Percentiles rank a stretch among this genome's conserved stretches.
Conservation (phyloP, 2,888 invertebrate genomes). For the Lochmaea capreae region DNA sequence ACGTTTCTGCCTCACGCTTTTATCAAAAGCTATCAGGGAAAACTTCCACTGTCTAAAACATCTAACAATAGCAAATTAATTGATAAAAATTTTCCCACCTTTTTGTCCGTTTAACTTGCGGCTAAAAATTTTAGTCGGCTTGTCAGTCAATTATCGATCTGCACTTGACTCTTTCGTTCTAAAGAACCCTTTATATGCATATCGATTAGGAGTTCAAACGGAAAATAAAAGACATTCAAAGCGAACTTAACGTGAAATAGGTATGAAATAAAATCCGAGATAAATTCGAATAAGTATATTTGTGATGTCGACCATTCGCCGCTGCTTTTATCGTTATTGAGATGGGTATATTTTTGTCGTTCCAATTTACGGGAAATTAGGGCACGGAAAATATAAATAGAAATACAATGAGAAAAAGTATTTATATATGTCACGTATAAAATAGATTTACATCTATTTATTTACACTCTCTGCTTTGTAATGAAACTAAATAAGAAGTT, state of each 20-base stretch:
- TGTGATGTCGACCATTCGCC: not conserved
- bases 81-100: not conserved
- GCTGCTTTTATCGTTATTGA: not conserved
- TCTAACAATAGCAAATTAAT: not conserved
- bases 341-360: not conserved
- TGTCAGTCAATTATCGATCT: not conserved
- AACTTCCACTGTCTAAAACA: not conserved
- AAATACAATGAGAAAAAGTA: too few relatives aligned
- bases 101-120: not conserved
- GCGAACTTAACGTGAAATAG: not conserved
- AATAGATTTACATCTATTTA: too few relatives aligned
- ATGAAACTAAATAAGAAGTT: too few relatives aligned
- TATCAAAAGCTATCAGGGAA: too few relatives aligned
- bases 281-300: not conserved
- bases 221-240: not conserved
- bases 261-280: not conserved
- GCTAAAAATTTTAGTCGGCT: not conserved
- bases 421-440: too few relatives aligned
- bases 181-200: not conserved
- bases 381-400: slow-evolving; percentile 53
- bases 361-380: slow-evolving; percentile 64
- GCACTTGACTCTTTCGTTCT: not conserved
- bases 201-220: not conserved
- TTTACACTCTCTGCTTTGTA: too few relatives aligned
- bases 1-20: not conserved